phyloP scores from a whole-genome alignment of 2,888 invertebrate species.

The Onthophagus sagittarius region DNA sequence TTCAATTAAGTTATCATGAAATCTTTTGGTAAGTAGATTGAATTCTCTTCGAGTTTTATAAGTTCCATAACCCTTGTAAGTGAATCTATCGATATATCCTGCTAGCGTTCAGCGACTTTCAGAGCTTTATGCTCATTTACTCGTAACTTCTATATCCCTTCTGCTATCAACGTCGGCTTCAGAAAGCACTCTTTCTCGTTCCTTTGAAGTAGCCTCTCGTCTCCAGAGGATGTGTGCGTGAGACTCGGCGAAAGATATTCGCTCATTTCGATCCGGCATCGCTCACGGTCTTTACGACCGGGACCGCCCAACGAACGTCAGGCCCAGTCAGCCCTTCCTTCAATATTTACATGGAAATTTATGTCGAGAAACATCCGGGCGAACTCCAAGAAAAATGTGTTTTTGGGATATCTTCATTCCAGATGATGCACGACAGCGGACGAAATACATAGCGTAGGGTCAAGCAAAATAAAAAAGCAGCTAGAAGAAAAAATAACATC shows the following conservation, averaged over 20 bases:
- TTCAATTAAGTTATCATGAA: neutral
- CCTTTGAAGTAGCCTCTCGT: neutral
- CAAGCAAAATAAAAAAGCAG: neutral
- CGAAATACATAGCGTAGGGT: neutral
- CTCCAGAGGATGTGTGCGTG: neutral
- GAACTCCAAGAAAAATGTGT: conserved; percentile 1
- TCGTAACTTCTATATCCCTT: neutral
- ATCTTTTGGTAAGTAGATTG: no score
- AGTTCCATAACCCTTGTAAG: neutral
- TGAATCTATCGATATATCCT: neutral
- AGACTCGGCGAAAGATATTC: neutral
- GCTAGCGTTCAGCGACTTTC: neutral
- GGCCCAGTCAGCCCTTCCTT: conserved; percentile 3
- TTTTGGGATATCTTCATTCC: conserved; percentile 3
- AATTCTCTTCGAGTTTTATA: neutral
- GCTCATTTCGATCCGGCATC: conserved; percentile 3
- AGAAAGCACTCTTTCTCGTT: neutral
- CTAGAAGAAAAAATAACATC: neutral
- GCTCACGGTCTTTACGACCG: neutral
- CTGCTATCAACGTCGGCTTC: neutral
- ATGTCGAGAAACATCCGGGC: conserved; percentile 1
- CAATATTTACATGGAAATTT: conserved; percentile 9
- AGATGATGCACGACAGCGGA: neutral
- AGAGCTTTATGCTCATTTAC: neutral
- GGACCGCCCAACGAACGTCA: neutral